Percentiles rank a stretch among this genome's conserved stretches.
These are phyloP conservation scores for Drosophila kuntzei DNA, from an alignment of 2,888 invertebrate genomes.

Conservation along the genomic window DNA sequence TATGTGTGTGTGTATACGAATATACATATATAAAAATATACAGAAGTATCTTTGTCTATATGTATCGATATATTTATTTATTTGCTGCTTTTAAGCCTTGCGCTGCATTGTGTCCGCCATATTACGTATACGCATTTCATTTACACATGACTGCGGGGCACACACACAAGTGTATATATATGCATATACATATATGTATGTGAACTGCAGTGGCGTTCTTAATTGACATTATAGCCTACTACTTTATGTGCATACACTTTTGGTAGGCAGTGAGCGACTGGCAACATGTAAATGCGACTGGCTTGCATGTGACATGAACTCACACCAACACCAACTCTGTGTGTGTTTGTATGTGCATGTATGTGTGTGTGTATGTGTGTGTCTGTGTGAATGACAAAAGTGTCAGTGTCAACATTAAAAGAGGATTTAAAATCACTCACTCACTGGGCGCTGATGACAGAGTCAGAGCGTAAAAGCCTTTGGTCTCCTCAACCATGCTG, in stretches of 20 bases:
- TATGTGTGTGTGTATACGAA: background rate
- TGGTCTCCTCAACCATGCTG: conserved; percentile 49
- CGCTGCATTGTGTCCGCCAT: conserved; percentile 57
- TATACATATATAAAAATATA: background rate
- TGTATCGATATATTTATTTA: conserved; percentile 48
- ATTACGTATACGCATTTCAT: conserved; percentile 77
- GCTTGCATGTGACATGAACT: conserved; percentile 69
- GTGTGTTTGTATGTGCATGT: conserved; percentile 7
- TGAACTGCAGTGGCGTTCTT: conserved; percentile 56
- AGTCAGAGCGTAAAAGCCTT: conserved; percentile 71
- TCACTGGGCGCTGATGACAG: conserved; percentile 49
- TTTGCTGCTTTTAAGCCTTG: conserved; percentile 75
- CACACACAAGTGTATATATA: conserved; percentile 12
- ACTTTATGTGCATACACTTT: conserved; percentile 77
- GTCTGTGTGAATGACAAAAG: conserved; percentile 74
- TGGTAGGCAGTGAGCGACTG: conserved; percentile 57
- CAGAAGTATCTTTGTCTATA: conserved; percentile 4
- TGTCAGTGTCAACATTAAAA: conserved; percentile 85
- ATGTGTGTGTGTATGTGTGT: conserved; percentile 12
- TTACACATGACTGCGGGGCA: conserved; percentile 76
- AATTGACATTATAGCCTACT: conserved; percentile 83
- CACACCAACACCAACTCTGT: conserved; percentile 15
- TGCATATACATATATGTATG: conserved; percentile 12
- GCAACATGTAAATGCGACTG: conserved; percentile 73
- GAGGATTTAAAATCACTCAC: conserved; percentile 84